Conservation (phyloP, 2,113 vertebrate species). For the Melanerpes formicivorus region DNA sequence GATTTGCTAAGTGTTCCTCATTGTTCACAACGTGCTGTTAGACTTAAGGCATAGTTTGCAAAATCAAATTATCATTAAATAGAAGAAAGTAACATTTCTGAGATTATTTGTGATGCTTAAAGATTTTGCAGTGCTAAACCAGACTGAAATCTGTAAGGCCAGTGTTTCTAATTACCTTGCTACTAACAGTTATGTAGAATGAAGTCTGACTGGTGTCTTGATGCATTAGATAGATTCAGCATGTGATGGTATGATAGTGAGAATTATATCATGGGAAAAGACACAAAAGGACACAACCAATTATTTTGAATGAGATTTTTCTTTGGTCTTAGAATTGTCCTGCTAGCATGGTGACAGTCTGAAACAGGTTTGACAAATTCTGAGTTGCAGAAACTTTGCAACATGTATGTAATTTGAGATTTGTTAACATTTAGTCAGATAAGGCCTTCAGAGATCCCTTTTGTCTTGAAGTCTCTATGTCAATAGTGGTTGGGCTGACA, state of each 20-base stretch:
- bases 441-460: neutral
- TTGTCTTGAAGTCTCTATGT: neutral
- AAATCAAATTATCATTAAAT: neutral
- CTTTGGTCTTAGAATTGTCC: neutral
- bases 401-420: neutral
- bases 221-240: neutral
- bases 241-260: neutral
- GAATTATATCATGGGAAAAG: neutral
- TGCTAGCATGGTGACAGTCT: neutral
- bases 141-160: neutral
- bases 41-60: neutral
- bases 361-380: neutral
- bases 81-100: neutral
- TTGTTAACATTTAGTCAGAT: neutral
- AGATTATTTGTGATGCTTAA: neutral
- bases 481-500: neutral
- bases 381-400: neutral
- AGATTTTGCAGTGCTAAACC: neutral
- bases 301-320: neutral
- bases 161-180: neutral
- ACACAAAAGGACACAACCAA: neutral
- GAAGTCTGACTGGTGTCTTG: neutral
- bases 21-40: neutral
- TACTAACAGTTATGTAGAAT: neutral
- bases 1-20: neutral